A percentile compares a stretch with the other conserved stretches of the same genome.
Conservation (phyloP, 2,797 vertebrate species). For the Notamacropus eugenii region DNA sequence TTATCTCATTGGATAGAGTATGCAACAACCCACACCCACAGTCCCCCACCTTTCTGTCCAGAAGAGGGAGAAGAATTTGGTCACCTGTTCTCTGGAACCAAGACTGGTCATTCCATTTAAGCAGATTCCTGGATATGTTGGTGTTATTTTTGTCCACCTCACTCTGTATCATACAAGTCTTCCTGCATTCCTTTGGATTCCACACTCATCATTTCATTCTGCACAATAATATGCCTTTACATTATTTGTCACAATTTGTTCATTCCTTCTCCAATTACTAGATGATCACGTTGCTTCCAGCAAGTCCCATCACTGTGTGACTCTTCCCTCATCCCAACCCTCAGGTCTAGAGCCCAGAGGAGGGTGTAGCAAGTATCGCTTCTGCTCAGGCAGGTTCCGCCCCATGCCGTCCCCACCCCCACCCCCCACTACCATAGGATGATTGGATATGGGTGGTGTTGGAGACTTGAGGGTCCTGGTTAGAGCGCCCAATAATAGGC, state of each 20-base stretch:
- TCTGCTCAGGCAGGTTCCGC: neutral
- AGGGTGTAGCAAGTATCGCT: neutral
- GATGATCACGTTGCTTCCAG: neutral
- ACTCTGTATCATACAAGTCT: neutral
- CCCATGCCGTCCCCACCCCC: no score
- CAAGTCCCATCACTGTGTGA: neutral
- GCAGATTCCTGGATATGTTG: neutral
- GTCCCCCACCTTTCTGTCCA: neutral
- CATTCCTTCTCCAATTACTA: neutral
- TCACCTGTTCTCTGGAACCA: neutral
- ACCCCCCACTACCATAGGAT: neutral
- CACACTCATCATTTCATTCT: neutral
- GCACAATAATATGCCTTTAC: neutral
- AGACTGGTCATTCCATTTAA: neutral
- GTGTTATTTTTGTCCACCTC: neutral
- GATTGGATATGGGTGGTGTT: neutral
- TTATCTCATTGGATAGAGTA: neutral
- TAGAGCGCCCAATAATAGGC: neutral
- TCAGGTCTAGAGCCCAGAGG: neutral
- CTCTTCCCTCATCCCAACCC: neutral
- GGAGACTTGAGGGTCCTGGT: neutral
- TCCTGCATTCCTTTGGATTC: neutral
- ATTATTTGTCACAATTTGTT: neutral
- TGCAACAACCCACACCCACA: neutral
- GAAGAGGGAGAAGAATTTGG: neutral